Conservation (phyloP, 2,888 invertebrate species). For the Pseudeuparius sepicola region DNA sequence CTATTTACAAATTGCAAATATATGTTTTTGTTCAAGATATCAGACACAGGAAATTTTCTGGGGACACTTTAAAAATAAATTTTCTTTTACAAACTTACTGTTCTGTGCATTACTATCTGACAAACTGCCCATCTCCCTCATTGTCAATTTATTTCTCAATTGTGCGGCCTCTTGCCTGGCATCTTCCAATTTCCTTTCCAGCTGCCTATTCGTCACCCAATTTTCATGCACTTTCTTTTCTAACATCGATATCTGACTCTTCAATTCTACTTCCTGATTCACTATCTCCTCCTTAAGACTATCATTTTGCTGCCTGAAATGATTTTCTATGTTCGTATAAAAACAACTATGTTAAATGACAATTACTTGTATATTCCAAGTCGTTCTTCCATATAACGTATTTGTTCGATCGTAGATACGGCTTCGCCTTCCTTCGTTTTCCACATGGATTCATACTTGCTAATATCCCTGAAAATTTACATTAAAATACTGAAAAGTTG, state of each 20-base stretch:
- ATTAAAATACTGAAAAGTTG: too few relatives aligned
- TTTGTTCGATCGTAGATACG: slow-evolving; percentile 66
- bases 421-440: slow-evolving; percentile 74
- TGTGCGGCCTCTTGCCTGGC: slow-evolving; percentile 61
- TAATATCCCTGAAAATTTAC: slow-evolving; percentile 63
- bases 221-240: slow-evolving; percentile 80
- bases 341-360: slow-evolving; percentile 11
- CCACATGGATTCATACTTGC: slow-evolving; percentile 65
- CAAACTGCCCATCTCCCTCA: too few relatives aligned
- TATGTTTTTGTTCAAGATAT: too few relatives aligned
- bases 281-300: slow-evolving; percentile 70
- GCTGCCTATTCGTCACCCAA: slow-evolving; percentile 75
- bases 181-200: slow-evolving; percentile 74
- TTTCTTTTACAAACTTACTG: too few relatives aligned
- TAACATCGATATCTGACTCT: slow-evolving; percentile 61
- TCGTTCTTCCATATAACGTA: slow-evolving; percentile 68
- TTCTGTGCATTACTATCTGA: slow-evolving; percentile 42
- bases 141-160: slow-evolving; percentile 50
- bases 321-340: too few relatives aligned
- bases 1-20: too few relatives aligned
- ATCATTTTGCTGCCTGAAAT: slow-evolving; percentile 45
- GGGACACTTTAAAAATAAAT: too few relatives aligned
- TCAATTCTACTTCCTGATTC: slow-evolving; percentile 67
- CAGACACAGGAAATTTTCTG: too few relatives aligned
- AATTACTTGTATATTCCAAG: slow-evolving; percentile 66